Base-by-base conservation (phyloP, 1,140 invertebrate genomes). In the Manduca sexta region DNA sequence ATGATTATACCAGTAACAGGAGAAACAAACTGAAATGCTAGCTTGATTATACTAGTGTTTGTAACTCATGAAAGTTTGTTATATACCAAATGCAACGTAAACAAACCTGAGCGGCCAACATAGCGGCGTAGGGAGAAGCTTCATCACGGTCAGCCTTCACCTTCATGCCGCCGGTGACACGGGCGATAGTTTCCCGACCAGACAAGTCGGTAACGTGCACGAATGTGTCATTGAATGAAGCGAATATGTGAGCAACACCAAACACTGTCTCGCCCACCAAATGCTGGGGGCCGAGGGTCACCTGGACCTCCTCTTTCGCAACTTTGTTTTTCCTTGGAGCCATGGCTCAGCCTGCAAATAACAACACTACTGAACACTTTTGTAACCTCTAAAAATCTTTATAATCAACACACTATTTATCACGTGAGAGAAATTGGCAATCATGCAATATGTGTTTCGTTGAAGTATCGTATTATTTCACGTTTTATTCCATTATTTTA, bases 121-220 rank as follows among this genome's bases (percentile, higher is more conserved):
- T 99, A 93, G 98, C 98, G 79, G 98, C 98, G 76, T 99, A 99
- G 11, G 98, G 98, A 18, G 98, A 99, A 65, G 98, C 96, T 88
- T 99, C 98, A 89, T 99, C 98, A 90, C 98, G 92, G 89, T 99
- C 98, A 72, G 98, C 98, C 87, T 99, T 99, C 0, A 99, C 98
- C 89, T 99, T 99, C 98, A 99, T 99, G 51, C 98, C 98, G 84
- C 98, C 98, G 72, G 98, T 99, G 26, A 99, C 95, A 74, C 98
- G 91, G 49, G 95, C 95, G 74, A 99, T 99, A 2, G 98, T 99
- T 94, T 99, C 98, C 72, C 97, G 93, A 61, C 98, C 98, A 52
- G 98, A 99, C 60, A 99, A 89, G 89, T 99, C 98, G 2, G 98
- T 99, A 30, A 99, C 97, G 88, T 99, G 98, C 5, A 99, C 98